A percentile compares a stretch with the other conserved stretches of the same genome.
Conservation (phyloP, 2,888 invertebrate genomes). For the Platypus cylindrus region DNA sequence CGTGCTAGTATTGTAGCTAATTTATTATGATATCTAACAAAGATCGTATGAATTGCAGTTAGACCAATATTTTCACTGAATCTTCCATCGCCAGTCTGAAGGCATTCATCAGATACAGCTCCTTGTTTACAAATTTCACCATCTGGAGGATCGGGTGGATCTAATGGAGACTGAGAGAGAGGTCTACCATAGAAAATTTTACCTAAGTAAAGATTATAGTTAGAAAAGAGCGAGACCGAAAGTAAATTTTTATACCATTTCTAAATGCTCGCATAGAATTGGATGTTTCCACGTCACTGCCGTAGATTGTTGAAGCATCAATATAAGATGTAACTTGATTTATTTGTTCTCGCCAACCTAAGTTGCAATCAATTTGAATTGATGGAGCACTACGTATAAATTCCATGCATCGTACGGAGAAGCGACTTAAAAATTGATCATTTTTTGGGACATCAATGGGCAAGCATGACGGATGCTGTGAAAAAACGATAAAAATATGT, state of each 20-base stretch:
- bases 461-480: constrained; percentile 73
- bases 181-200: constrained; percentile 29
- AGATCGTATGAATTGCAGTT: constrained; percentile 61
- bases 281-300: constrained; percentile 58
- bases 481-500: too few relatives aligned
- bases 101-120: constrained; percentile 60
- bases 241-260: too few relatives aligned
- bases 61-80: constrained; percentile 73
- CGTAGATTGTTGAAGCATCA: constrained; percentile 73
- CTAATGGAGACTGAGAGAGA: constrained; percentile 44
- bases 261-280: constrained; percentile 64
- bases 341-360: constrained; percentile 75
- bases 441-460: constrained; percentile 61
- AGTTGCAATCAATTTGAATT: constrained; percentile 62
- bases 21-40: constrained; percentile 61
- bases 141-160: constrained; percentile 39
- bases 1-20: constrained; percentile 58
- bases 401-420: constrained; percentile 66
- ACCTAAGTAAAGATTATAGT: too few relatives aligned
- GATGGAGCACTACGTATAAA: constrained; percentile 74
- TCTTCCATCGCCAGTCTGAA: constrained; percentile 65
- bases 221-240: too few relatives aligned
- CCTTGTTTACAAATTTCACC: constrained; percentile 60
- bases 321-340: constrained; percentile 74
- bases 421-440: constrained; percentile 60